These are phyloP conservation scores for Gymnocheta viridis DNA, from an alignment of 2,888 invertebrate species.

Conservation along the genomic window DNA sequence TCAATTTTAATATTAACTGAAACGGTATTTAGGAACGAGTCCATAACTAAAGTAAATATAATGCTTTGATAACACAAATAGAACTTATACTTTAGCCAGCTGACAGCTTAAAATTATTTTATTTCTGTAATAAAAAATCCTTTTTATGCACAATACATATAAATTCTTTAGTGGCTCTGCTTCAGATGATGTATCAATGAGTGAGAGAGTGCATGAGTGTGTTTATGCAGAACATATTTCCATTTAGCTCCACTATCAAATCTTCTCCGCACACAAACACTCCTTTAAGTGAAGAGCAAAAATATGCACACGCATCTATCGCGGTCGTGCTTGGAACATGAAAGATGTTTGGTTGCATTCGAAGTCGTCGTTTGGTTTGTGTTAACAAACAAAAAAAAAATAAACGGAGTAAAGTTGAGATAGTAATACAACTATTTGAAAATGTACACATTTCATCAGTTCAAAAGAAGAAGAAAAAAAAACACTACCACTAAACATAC, in stretches of 20 bases:
- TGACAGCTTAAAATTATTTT: background rate
- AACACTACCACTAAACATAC: slow-evolving; percentile 21
- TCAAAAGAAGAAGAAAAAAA: slow-evolving; percentile 47
- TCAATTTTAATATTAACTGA: too few species aligned
- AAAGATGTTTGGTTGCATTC: slow-evolving; percentile 43
- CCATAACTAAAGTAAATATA: too few species aligned
- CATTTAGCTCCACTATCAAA: slow-evolving; percentile 44
- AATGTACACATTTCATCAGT: slow-evolving; percentile 67
- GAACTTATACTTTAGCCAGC: background rate
- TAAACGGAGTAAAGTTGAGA: slow-evolving; percentile 45
- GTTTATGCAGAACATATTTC: slow-evolving; percentile 34
- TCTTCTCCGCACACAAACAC: slow-evolving; percentile 11
- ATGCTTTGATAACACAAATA: background rate
- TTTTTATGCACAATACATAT: background rate
- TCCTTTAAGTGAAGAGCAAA: slow-evolving; percentile 59
- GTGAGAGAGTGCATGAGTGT: background rate
- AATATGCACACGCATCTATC: slow-evolving; percentile 34
- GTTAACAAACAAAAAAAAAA: too few species aligned
- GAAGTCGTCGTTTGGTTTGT: slow-evolving; percentile 21
- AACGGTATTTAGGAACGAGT: too few species aligned
- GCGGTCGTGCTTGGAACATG: slow-evolving; percentile 17
- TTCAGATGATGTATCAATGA: slow-evolving; percentile 17
- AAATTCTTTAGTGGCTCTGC: slow-evolving; percentile 34
- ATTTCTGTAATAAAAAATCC: background rate
- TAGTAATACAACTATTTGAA: slow-evolving; percentile 59